Base-by-base conservation (phyloP, 2,113 vertebrate genomes). In the Myrmecophaga tridactyla region DNA sequence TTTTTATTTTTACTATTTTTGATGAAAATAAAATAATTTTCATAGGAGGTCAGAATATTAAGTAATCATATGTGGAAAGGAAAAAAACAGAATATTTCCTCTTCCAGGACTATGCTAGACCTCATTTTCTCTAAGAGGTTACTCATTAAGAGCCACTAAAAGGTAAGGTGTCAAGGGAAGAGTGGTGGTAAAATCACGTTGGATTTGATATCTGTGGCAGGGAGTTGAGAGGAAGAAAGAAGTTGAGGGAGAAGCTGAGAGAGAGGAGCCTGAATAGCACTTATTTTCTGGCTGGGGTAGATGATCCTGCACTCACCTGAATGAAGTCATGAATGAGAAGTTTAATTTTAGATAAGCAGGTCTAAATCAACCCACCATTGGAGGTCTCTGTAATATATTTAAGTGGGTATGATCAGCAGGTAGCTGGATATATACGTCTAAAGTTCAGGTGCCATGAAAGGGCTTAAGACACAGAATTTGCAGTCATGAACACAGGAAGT, bases 1-100 rank as follows among this genome's bases (percentile, higher is more conserved):
- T 82, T 92, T 46, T 80, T 39, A 53, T 86, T 85, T 85, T 94
- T 92, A 76, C 75, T 85, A 51, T 27, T 90, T n/a, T 43, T 84
- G 51, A 27, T 48, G 73, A 63, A 92, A 94, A 84, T 51, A 85
- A 81, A 92, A 81, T 34, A 53, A 21, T 63, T 69, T 91, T 93
- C 41, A 72, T 14, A 72, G 51, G 39, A 83, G 39, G 36, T 76
- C n/a, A 77, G 76, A 92, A 81, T 84, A 34, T 72, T 46, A 80
- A 75, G 39, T 69, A 91, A 83, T 56, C 76, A 86, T 86, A 75
- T 80, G 65, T 75, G 31, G 56, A 80, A 92, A 84, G 70, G 14
- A 56, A 67, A 81, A 76, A 15, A 56, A 39, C 85, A 70, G 48
- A 96, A 86, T 81, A 81, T 84, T 78, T 78, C 73, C 36, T 75